Percentiles rank a stretch among this genome's conserved stretches.
phyloP scores from a whole-genome alignment of 2,113 vertebrate genomes.

The Zeus faber region DNA sequence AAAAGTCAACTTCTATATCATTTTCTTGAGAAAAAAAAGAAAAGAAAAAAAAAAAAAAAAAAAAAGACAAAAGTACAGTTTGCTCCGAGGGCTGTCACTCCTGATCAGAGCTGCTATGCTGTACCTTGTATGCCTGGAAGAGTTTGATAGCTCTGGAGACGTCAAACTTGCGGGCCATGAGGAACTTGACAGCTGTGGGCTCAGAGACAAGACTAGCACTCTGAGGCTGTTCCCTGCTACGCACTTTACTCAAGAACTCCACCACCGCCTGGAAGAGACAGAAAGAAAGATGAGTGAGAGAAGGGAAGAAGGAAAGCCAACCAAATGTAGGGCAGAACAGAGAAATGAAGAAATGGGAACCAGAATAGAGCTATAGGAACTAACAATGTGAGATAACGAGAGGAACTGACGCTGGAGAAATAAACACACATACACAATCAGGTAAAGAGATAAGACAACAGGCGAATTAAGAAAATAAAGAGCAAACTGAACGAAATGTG shows the following conservation, averaged over 20 bases:
- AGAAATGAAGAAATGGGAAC: not conserved
- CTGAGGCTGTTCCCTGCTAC: constrained; percentile 73
- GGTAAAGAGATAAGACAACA: not conserved
- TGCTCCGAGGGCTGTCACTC: not conserved
- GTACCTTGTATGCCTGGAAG: constrained; percentile 82
- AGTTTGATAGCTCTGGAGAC: constrained; percentile 79
- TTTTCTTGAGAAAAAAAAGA: not conserved
- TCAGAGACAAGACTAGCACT: constrained; percentile 77
- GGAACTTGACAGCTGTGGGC: constrained; percentile 81
- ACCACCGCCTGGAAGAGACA: constrained; percentile 70
- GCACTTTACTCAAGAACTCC: constrained; percentile 78
- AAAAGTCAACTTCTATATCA: not conserved
- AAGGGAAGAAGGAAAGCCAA: not conserved
- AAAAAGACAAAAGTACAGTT: not conserved
- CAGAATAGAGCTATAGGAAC: not conserved
- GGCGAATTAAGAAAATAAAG: too few relatives aligned
- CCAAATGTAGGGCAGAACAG: not conserved
- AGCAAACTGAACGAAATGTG: too few relatives aligned
- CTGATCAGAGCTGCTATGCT: not conserved
- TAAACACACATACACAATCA: too few relatives aligned
- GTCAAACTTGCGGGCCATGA: constrained; percentile 84
- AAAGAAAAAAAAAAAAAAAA: not conserved
- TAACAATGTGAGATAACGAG: not conserved
- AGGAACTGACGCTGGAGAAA: too few relatives aligned
- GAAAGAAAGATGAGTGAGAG: constrained; percentile 4